Conservation (phyloP, 2,888 invertebrate genomes). For the Hemicrepidius hirtus region DNA sequence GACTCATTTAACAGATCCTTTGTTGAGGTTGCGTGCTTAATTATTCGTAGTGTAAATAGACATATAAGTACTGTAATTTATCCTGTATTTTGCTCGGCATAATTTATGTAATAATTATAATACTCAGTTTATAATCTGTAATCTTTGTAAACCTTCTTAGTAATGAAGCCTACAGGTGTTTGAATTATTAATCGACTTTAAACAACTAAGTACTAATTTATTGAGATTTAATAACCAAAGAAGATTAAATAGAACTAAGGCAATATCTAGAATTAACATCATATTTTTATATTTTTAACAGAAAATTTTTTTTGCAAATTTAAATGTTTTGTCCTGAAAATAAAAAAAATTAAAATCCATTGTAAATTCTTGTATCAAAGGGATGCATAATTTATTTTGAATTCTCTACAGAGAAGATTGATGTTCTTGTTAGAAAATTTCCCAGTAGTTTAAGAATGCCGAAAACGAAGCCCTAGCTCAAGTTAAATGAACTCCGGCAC, state of each 20-base stretch:
- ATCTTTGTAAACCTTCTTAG: background rate
- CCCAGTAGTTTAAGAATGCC: constrained; percentile 18
- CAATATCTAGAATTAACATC: too few relatives aligned
- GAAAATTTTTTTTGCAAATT: background rate
- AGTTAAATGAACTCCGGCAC: constrained; percentile 39
- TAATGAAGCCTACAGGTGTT: constrained; percentile 15
- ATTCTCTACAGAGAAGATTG: constrained; percentile 9
- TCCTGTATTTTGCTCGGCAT: constrained; percentile 8
- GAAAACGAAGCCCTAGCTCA: constrained; percentile 32
- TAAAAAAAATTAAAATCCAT: background rate
- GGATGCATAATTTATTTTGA: constrained; percentile 12
- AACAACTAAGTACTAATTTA: background rate
- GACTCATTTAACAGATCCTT: constrained; percentile 13
- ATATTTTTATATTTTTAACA: too few relatives aligned
- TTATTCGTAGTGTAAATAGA: constrained; percentile 13
- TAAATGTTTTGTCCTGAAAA: background rate
- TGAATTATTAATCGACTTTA: background rate
- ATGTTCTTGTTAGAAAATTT: constrained; percentile 29
- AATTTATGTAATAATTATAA: constrained; percentile 12
- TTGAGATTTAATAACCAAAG: too few relatives aligned
- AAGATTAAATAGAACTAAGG: too few relatives aligned
- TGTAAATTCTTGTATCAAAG: background rate
- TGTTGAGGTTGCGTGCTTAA: constrained; percentile 24
- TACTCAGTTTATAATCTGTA: background rate
- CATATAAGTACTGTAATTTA: constrained; percentile 20